These are phyloP conservation scores for Sapayoa aenigma DNA, from an alignment of 2,113 vertebrate genomes.

Conservation along the genomic window DNA sequence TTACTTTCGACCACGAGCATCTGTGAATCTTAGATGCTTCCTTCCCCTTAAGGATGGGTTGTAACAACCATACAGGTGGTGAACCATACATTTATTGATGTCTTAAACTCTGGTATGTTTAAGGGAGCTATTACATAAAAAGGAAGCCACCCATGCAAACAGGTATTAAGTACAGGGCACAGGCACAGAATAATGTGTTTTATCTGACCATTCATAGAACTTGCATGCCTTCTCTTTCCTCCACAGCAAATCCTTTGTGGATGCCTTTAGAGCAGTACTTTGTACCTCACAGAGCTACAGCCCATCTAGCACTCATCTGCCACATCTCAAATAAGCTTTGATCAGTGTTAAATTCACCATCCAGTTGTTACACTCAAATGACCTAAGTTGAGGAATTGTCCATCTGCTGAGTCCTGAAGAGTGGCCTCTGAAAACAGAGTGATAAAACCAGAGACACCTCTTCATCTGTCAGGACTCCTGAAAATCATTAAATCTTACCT, in stretches of 20 bases:
- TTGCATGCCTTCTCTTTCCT: not conserved
- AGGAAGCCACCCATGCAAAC: not conserved
- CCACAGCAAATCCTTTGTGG: not conserved
- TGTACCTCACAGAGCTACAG: not conserved
- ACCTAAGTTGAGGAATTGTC: not conserved
- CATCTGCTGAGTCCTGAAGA: not conserved
- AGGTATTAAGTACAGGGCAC: not conserved
- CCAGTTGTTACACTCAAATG: not conserved
- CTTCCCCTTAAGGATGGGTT: not conserved
- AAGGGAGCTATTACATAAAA: not conserved
- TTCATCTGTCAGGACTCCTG: not conserved
- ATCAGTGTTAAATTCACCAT: not conserved
- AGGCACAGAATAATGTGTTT: not conserved
- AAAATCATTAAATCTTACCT: not conserved
- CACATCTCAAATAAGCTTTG: not conserved
- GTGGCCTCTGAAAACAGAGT: not conserved
- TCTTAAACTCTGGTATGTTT: not conserved
- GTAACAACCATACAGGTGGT: not conserved
- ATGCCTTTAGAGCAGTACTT: not conserved
- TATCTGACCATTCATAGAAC: not conserved
- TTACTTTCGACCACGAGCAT: not conserved
- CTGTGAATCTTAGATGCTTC: rapidly evolving
- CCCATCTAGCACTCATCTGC: not conserved
- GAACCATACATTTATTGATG: not conserved
- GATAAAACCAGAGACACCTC: not conserved